Percentiles rank a stretch among this genome's conserved stretches.
Conservation (phyloP, 2,113 vertebrate genomes). For the Ia io region DNA sequence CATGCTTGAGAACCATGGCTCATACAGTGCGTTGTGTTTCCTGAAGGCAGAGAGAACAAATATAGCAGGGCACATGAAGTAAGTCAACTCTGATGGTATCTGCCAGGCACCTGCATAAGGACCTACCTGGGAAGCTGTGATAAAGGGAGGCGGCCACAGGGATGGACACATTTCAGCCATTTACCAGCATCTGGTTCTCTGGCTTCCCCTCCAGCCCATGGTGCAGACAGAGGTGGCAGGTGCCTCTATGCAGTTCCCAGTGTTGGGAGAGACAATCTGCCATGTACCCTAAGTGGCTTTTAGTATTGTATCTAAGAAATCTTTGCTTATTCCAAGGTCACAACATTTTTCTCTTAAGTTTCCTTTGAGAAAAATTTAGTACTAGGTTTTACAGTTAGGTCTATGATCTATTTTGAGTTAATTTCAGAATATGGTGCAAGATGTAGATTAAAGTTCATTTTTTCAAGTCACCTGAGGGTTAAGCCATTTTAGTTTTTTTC, state of each 20-base stretch:
- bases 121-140: background rate
- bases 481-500: background rate
- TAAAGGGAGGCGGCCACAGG: background rate
- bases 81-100: background rate
- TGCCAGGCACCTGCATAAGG: background rate
- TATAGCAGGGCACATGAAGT: background rate
- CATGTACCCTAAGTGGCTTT: background rate
- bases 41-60: background rate
- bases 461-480: background rate
- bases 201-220: background rate
- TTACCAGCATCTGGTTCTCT: background rate
- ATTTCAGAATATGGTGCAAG: background rate
- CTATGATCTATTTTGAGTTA: slow-evolving; percentile 13
- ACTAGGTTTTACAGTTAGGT: background rate
- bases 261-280: background rate
- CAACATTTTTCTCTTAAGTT: background rate
- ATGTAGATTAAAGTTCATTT: slow-evolving; percentile 5
- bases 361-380: background rate
- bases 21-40: background rate
- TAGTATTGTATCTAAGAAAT: background rate
- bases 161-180: background rate
- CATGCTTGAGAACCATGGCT: background rate
- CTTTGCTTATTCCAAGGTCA: slow-evolving; percentile 5
- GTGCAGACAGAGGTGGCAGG: background rate
- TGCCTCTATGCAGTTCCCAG: background rate